phyloP scores from a whole-genome alignment of 2,888 invertebrate genomes.

The Spisula subtruncata region DNA sequence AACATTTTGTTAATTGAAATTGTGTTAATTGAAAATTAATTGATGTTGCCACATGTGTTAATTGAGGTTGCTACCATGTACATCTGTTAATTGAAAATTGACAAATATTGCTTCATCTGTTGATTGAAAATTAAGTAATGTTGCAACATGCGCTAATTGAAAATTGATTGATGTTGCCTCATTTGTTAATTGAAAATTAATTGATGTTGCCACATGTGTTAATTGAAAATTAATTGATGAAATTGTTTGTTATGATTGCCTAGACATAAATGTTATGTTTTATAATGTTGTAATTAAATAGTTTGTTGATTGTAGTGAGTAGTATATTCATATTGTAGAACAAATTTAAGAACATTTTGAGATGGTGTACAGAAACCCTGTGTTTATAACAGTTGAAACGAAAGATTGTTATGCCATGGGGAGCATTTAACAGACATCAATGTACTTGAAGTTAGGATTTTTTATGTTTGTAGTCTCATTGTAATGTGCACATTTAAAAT shows the following conservation, averaged over 20 bases:
- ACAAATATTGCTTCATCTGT: background rate
- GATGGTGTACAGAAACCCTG: background rate
- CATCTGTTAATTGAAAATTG: background rate
- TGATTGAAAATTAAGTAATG: background rate
- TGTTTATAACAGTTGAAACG: background rate
- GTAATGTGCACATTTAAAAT: no score
- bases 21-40: conserved; percentile 31
- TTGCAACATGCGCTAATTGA: background rate
- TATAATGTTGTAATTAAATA: conserved; percentile 20
- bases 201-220: background rate
- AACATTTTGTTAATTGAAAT: background rate
- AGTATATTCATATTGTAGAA: background rate
- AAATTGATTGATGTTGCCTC: no score
- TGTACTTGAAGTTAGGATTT: no score
- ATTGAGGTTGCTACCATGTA: no score
- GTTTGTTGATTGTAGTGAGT: conserved; percentile 7
- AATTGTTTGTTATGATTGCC: conserved; percentile 19
- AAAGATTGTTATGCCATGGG: no score
- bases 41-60: no score
- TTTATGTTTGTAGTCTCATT: no score
- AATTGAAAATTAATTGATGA: background rate
- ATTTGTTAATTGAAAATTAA: background rate
- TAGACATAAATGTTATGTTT: background rate
- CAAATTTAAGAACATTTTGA: background rate
- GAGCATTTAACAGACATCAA: no score